Conservation (phyloP, 2,888 invertebrate species). For the Seladonia tumulorum region DNA sequence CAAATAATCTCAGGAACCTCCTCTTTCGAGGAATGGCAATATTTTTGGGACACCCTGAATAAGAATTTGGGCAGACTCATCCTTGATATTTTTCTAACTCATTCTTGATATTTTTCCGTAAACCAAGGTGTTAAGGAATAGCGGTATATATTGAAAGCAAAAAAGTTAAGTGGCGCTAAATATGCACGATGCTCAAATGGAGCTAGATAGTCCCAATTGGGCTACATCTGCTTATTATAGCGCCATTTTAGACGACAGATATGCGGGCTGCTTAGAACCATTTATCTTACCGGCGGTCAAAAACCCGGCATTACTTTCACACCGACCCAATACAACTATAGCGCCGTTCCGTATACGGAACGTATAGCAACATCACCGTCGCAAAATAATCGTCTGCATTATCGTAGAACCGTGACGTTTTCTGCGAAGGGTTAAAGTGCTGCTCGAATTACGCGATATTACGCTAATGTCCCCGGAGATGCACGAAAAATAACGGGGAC, state of each 20-base stretch:
- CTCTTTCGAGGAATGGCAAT: too few relatives aligned
- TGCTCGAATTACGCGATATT: slow-evolving; percentile 52
- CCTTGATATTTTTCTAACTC: neutral
- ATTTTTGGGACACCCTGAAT: too few relatives aligned
- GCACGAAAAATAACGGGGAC: slow-evolving; percentile 31
- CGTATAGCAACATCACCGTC: slow-evolving; percentile 24
- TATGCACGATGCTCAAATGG: neutral
- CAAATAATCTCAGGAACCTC: too few relatives aligned
- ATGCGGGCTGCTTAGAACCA: neutral
- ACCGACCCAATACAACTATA: neutral
- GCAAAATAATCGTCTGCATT: slow-evolving; percentile 25
- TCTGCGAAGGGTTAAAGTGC: slow-evolving; percentile 38
- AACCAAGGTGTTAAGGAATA: neutral
- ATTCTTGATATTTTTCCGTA: neutral
- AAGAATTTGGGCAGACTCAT: neutral
- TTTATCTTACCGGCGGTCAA: neutral
- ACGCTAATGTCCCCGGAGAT: slow-evolving; percentile 16
- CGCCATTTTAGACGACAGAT: neutral
- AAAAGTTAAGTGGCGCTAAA: neutral
- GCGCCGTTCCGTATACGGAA: neutral
- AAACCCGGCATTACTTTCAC: neutral
- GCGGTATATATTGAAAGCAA: neutral
- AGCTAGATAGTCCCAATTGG: neutral
- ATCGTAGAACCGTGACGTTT: slow-evolving; percentile 36
- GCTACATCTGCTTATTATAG: neutral